phyloP scores from a whole-genome alignment of 1,140 invertebrate species.

The Octopus bimaculoides region DNA sequence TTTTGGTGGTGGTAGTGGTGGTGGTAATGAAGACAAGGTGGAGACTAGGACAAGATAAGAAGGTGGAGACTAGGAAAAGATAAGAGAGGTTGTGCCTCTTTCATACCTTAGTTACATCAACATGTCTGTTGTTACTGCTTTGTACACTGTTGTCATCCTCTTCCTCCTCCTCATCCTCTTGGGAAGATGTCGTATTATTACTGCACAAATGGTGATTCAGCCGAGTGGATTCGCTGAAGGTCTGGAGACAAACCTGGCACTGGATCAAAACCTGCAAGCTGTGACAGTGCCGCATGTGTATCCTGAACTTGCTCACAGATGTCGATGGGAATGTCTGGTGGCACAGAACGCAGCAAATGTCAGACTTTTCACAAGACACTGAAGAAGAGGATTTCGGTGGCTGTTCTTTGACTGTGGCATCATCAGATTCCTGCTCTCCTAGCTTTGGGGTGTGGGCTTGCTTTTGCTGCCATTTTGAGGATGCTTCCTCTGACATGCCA shows the following conservation, averaged over 20 bases:
- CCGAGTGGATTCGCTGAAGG: background rate
- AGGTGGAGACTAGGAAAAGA: background rate
- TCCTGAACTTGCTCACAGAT: background rate
- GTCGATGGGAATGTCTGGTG: background rate
- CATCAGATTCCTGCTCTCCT: background rate
- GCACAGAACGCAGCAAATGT: background rate
- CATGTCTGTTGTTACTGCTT: background rate
- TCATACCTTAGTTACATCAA: background rate
- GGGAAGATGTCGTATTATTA: background rate
- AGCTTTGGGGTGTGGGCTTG: background rate
- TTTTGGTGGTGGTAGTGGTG: no score
- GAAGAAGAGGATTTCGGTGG: background rate
- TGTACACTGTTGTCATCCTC: background rate
- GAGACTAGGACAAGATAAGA: background rate
- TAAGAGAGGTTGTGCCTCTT: background rate
- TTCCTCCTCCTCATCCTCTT: background rate
- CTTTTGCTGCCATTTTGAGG: background rate
- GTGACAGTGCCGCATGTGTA: background rate
- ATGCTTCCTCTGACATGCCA: no score
- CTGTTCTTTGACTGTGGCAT: background rate
- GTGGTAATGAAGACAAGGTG: no score
- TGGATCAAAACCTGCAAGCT: background rate
- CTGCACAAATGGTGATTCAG: background rate
- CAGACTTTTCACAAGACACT: background rate
- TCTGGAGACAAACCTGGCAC: background rate